Conservation (phyloP, 2,888 invertebrate species). For the Tetragonisca angustula region DNA sequence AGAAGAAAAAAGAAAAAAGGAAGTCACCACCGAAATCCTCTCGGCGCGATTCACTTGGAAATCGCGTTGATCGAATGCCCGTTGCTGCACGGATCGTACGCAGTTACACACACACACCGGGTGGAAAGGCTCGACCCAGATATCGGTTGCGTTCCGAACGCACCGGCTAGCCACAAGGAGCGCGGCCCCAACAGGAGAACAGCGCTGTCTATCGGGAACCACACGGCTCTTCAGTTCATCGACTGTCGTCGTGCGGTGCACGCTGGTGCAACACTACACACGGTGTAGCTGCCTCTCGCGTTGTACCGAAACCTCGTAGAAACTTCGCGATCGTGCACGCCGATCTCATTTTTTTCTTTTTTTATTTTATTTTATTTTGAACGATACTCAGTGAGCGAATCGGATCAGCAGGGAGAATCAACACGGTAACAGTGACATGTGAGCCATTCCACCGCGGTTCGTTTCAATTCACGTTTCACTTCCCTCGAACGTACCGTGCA, state of each 20-base stretch:
- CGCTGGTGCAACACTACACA: conserved; percentile 10
- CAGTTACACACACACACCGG: conserved; percentile 20
- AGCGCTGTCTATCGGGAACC: conserved; percentile 73
- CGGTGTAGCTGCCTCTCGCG: not conserved
- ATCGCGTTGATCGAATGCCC: conserved; percentile 28
- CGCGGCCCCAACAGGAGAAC: conserved; percentile 48
- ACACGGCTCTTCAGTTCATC: conserved; percentile 77
- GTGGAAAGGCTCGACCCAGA: conserved; percentile 81
- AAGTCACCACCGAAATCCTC: not conserved
- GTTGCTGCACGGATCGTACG: conserved; percentile 25
- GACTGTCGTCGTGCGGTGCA: conserved; percentile 76
- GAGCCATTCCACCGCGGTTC: conserved; percentile 17
- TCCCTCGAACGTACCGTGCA: conserved; percentile 40
- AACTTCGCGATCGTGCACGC: conserved; percentile 1
- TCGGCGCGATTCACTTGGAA: conserved; percentile 30
- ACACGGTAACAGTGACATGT: conserved; percentile 27
- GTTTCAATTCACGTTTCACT: not conserved
- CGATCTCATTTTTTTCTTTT: not conserved
- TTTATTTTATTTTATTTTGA: too few relatives aligned
- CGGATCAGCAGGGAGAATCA: not conserved
- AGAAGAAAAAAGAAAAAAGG: not conserved
- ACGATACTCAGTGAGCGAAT: conserved; percentile 38
- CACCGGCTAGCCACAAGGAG: conserved; percentile 69
- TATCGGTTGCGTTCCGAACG: conserved; percentile 78
- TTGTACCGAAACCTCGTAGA: not conserved